Evolutionary conservation across 2,797 vertebrate genomes (phyloP), one percentile per base, ranked within the genome.

Genomic region (Semaprochilodus insignis): DNA sequence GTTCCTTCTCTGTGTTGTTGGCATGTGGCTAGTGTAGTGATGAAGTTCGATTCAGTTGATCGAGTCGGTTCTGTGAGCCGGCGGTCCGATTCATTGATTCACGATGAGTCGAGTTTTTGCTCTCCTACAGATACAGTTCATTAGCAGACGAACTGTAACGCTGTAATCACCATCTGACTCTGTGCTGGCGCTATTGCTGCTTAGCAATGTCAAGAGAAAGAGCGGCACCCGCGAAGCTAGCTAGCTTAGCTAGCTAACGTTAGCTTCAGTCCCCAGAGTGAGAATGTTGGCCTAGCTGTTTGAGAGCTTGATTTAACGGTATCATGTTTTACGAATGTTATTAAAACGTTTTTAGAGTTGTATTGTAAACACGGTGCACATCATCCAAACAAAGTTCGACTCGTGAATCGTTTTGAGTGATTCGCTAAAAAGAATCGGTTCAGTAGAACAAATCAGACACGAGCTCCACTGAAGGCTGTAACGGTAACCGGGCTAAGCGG

Each of bases 1-100:
- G 57, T 72, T 66, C 54, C 40, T 6, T 25, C 2, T 36, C 19
- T 54, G 14, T 73, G 19, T 70, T 67, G 65, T 71, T 40, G 72
- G 27, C 83, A 60, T 79, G 48, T 78, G 57, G 31, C 31, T 54
- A 63, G 52, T 19, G n/a, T 67, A 73, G 70, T 31, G 70, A 71
- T 63, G 60, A 63, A 63, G 60, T 63, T 63, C 19, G 55, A 62
- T 62, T 27, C 63, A 36, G 5, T 34, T 66, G 6, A 36, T 14
- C 1, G 63, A 66, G 17, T 34, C 31, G 63, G 16, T 34, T 66
- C 63, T 8, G 15, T 66, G 0, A 15, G 34, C 1, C 17, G 4
- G 62, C 17, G 4, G 62, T 15, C 62, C 25, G 25, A 17, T 2
- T 63, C 23, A 27, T 13, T 2, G 25, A 65, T 65, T 65, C 15